Conservation (phyloP, 1,140 invertebrate genomes). For the Anagrus nilaparvatae region DNA sequence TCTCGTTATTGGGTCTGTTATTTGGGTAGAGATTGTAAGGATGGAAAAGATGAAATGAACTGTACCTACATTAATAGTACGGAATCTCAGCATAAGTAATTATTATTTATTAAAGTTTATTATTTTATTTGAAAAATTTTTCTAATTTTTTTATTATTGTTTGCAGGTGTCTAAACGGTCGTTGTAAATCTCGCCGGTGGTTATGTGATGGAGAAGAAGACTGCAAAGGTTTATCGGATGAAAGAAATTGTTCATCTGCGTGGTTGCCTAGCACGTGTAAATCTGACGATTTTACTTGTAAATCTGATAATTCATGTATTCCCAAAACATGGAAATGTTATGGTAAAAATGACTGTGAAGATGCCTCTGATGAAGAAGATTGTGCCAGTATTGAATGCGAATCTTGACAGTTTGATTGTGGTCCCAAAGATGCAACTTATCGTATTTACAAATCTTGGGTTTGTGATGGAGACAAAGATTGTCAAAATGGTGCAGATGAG, state of each 20-base stretch:
- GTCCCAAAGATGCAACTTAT: constrained; percentile 20
- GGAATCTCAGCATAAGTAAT: too few species aligned
- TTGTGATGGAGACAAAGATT: constrained; percentile 65
- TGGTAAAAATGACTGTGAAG: constrained; percentile 43
- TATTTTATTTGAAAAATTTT: not conserved
- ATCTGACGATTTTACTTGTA: constrained; percentile 46
- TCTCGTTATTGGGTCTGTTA: constrained; percentile 53
- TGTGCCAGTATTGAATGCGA: constrained; percentile 37
- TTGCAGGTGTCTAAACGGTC: constrained; percentile 43
- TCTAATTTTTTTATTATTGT: not conserved
- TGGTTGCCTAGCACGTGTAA: constrained; percentile 26
- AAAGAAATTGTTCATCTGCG: constrained; percentile 42
- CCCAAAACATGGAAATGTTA: constrained; percentile 50
- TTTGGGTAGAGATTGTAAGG: constrained; percentile 61
- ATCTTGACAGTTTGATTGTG: constrained; percentile 38
- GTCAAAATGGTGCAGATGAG: constrained; percentile 60
- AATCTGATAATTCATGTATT: constrained; percentile 39
- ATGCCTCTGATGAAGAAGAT: constrained; percentile 29
- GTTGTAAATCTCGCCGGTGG: constrained; percentile 53
- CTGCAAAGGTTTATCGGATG: constrained; percentile 57
- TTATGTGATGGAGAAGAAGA: constrained; percentile 56
- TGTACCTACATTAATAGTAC: constrained; percentile 46
- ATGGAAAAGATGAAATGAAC: constrained; percentile 68
- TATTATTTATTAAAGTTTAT: constrained; percentile 41
- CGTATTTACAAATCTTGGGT: constrained; percentile 45